Base-by-base conservation (phyloP, 35 echinoderm and acorn worm species). In the Eucidaris tribuloides region DNA sequence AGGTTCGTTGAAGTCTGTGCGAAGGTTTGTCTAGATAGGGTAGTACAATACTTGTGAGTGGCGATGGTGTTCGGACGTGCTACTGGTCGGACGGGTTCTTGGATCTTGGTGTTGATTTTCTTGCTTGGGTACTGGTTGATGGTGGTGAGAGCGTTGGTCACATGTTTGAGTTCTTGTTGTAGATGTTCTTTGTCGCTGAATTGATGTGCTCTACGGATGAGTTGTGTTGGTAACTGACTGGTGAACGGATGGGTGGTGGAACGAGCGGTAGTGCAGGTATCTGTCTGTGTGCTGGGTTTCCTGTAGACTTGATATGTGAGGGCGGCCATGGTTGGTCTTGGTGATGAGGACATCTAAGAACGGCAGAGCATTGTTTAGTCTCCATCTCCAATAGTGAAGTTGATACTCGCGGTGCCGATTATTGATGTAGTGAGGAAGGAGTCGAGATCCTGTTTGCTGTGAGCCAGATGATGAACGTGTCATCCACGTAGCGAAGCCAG, bases 401-500 rank as follows among this genome's bases (percentile, higher is more conserved):
- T 65, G 68, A 89, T 89, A 46, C 57, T 41, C n/a, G 20, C 42
- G 27, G 31, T 83, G 24, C 3, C 72, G 40, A 17, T 46, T 59
- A 35, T 89, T 82, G 78, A 89, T 60, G 46, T 89, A 68, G 0
- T 70, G 44, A 64, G 82, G 34, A 89, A 81, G n/a, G 7, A 30
- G 20, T 89, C 79, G 15, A 89, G 24, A 19, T 68, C 55, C 25
- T 56, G 15, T 25, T 76, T 36, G 18, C 46, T 23, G 29, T 81
- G 79, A 24, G 50, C 79, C 79, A 81, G 17, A 87, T 79, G 28
- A 62, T 38, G 52, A 87, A 79, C 0, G 62, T 89, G 60, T 82
- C 87, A 62, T 89, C 87, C 42, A 89, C 79, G 35, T 90, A 89
- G 29, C 87, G 65, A 9, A 35, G 45, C 87, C 79, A 89, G 3